A percentile compares a stretch with the other conserved stretches of the same genome.
phyloP scores from a whole-genome alignment of 92 coral and sea anemone species.

The Pocillopora grandis region DNA sequence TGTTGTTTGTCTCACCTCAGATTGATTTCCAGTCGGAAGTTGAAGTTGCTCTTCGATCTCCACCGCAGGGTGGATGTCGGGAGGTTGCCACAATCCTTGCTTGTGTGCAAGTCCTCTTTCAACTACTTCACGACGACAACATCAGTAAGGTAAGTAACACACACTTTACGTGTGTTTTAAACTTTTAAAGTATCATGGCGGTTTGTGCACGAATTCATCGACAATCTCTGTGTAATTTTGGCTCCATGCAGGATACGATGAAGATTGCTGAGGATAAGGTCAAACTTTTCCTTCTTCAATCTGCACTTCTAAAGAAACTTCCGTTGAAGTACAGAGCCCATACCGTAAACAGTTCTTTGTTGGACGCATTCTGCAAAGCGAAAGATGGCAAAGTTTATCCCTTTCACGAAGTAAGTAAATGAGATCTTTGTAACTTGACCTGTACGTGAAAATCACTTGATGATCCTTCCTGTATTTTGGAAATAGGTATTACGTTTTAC shows the following conservation, averaged over 20 bases:
- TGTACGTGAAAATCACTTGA: background rate
- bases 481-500: no score
- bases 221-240: no score
- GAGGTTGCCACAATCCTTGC: slow-evolving; percentile 19
- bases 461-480: background rate
- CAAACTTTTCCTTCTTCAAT: no score
- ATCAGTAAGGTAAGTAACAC: background rate
- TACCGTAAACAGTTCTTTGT: no score
- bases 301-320: no score
- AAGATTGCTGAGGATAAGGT: background rate
- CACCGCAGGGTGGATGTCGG: slow-evolving; percentile 11
- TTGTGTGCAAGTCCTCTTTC: background rate
- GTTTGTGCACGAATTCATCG: no score
- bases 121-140: background rate
- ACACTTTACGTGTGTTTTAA: background rate
- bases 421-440: background rate
- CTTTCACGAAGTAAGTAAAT: background rate
- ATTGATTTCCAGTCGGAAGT: background rate
- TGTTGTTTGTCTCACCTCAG: background rate
- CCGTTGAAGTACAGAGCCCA: no score
- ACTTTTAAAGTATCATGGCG: no score
- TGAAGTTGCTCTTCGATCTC: slow-evolving; percentile 9
- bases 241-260: background rate
- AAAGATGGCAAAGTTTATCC: no score
- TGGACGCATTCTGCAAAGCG: no score